A percentile compares a stretch with the other conserved stretches of the same genome.
These are phyloP conservation scores for Spinus olivaceus DNA, from an alignment of 2,797 vertebrate genomes.

Conservation along the genomic window DNA sequence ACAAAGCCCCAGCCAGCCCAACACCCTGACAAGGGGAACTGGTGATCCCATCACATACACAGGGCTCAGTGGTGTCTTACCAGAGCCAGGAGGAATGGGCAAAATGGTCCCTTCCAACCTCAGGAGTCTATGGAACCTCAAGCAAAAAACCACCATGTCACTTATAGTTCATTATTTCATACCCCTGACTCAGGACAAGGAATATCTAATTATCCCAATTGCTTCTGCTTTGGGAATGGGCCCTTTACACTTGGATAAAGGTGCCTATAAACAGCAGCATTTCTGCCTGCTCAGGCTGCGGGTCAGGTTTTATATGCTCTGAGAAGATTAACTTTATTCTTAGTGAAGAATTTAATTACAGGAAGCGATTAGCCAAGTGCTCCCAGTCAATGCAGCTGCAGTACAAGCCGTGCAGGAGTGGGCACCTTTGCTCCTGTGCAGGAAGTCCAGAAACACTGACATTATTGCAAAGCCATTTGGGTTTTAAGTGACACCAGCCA, in stretches of 20 bases:
- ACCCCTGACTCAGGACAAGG: not conserved
- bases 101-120: not conserved
- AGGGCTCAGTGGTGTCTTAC: not conserved
- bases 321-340: constrained; percentile 72
- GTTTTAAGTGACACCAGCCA: not conserved
- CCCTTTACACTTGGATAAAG: not conserved
- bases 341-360: constrained; percentile 67
- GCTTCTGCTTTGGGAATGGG: not conserved
- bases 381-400: constrained; percentile 24
- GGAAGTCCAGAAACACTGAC: not conserved
- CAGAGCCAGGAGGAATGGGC: not conserved
- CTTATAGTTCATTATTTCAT: not conserved
- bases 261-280: not conserved
- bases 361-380: constrained; percentile 65
- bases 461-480: not conserved
- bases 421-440: not conserved
- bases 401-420: not conserved
- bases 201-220: constrained; percentile 26
- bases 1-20: not conserved
- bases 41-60: rapidly evolving
- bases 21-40: not conserved
- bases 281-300: constrained; percentile 18
- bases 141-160: not conserved
- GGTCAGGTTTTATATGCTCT: constrained; percentile 59
- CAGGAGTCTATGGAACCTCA: not conserved